phyloP scores from a whole-genome alignment of 2,888 invertebrate species.

The Halocaridina rubra region DNA sequence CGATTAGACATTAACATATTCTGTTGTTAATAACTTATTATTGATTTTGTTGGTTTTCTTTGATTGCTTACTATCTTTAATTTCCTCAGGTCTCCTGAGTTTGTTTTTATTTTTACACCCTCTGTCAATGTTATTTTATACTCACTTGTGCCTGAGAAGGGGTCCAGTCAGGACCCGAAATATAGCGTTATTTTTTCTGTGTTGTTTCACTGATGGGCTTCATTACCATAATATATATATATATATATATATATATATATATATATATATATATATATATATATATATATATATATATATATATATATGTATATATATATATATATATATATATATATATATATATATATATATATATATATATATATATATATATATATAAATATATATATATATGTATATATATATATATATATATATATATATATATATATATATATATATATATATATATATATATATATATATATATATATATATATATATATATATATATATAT shows the following conservation, averaged over 20 bases:
- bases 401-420: slow-evolving; percentile 19
- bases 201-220: too few relatives aligned
- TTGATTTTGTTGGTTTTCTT: too few relatives aligned
- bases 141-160: too few relatives aligned
- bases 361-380: slow-evolving; percentile 22
- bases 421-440: slow-evolving; percentile 15
- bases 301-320: background rate
- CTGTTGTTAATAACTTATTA: too few relatives aligned
- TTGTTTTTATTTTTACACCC: too few relatives aligned
- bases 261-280: slow-evolving; percentile 13
- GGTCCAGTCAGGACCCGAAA: too few relatives aligned
- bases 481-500: background rate
- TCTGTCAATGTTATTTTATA: too few relatives aligned
- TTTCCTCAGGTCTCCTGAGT: too few relatives aligned
- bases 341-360: background rate
- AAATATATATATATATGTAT: background rate
- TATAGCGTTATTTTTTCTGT: too few relatives aligned
- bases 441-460: slow-evolving; percentile 1
- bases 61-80: too few relatives aligned
- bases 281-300: slow-evolving; percentile 14
- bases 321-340: too few relatives aligned
- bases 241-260: slow-evolving; percentile 11
- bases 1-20: too few relatives aligned
- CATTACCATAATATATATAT: background rate
- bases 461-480: background rate